phyloP scores from a whole-genome alignment of 2,113 vertebrate genomes.

The Heterochromis multidens region DNA sequence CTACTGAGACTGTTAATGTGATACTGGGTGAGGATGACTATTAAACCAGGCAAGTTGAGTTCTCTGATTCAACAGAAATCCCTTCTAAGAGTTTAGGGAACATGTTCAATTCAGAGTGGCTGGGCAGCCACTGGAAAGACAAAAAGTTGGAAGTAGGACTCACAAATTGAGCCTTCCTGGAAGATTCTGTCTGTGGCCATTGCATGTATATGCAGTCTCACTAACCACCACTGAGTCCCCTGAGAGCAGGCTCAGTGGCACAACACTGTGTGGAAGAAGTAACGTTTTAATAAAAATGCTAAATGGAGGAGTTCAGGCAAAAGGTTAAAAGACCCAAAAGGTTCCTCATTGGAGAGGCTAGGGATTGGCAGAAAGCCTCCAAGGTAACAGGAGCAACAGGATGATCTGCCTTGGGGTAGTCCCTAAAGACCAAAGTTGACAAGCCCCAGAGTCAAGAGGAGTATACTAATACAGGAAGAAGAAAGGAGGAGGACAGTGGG shows the following conservation, averaged over 20 bases:
- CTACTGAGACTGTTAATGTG: neutral
- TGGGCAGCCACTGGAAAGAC: no score
- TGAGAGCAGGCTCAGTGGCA: neutral
- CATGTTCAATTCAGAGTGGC: no score
- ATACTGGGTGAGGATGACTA: neutral
- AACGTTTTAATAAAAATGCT: neutral
- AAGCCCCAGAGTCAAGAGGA: neutral
- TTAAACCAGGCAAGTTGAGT: neutral
- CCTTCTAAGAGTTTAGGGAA: no score
- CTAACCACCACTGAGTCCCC: neutral
- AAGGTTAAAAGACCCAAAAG: neutral
- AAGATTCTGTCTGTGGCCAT: neutral
- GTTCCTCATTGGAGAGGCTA: neutral
- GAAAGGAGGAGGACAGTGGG: neutral
- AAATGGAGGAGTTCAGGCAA: neutral
- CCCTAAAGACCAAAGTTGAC: fast-evolving
- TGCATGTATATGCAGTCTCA: neutral
- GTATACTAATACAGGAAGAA: neutral
- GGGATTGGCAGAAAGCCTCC: no score
- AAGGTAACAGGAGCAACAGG: neutral
- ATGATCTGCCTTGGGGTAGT: neutral
- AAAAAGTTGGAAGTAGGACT: neutral
- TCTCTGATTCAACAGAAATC: no score
- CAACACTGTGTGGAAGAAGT: neutral
- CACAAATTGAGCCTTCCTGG: neutral